Conservation (phyloP, 2,888 invertebrate species). For the Flexamia atlantica region DNA sequence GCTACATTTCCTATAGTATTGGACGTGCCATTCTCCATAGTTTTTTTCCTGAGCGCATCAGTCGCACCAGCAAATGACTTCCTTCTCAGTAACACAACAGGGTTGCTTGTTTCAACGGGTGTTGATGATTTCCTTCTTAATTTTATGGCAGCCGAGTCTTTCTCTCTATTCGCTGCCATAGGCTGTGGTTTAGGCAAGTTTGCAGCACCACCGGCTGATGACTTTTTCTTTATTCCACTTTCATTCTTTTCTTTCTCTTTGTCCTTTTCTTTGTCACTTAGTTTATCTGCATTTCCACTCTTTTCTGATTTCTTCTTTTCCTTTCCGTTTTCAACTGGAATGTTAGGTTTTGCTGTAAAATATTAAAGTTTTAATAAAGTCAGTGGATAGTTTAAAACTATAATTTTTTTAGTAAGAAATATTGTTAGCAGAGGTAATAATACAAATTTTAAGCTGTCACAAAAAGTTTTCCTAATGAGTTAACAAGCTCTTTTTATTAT, state of each 20-base stretch:
- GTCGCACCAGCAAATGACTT: slow-evolving; percentile 63
- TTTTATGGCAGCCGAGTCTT: slow-evolving; percentile 56
- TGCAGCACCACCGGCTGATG: not conserved
- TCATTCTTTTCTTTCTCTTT: slow-evolving; percentile 35
- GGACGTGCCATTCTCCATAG: slow-evolving; percentile 49
- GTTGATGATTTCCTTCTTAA: slow-evolving; percentile 62
- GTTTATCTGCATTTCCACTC: not conserved
- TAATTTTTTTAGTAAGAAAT: no score
- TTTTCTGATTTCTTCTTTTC: slow-evolving; percentile 38
- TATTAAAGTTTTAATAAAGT: no score
- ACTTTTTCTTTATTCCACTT: not conserved
- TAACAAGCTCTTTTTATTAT: no score
- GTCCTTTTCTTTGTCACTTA: slow-evolving; percentile 31
- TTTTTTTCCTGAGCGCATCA: slow-evolving; percentile 52
- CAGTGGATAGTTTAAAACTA: no score
- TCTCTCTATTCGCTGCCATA: slow-evolving; percentile 33
- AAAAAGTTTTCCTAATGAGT: no score
- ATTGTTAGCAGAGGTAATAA: no score
- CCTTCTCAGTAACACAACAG: slow-evolving; percentile 52
- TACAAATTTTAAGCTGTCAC: no score
- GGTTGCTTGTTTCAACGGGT: slow-evolving; percentile 42
- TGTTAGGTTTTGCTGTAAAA: slow-evolving; percentile 36
- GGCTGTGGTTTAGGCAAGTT: slow-evolving; percentile 14
- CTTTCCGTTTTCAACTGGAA: not conserved
- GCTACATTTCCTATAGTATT: slow-evolving; percentile 29